Conservation (phyloP, 2,797 vertebrate genomes). For the Hyperoplus immaculatus region DNA sequence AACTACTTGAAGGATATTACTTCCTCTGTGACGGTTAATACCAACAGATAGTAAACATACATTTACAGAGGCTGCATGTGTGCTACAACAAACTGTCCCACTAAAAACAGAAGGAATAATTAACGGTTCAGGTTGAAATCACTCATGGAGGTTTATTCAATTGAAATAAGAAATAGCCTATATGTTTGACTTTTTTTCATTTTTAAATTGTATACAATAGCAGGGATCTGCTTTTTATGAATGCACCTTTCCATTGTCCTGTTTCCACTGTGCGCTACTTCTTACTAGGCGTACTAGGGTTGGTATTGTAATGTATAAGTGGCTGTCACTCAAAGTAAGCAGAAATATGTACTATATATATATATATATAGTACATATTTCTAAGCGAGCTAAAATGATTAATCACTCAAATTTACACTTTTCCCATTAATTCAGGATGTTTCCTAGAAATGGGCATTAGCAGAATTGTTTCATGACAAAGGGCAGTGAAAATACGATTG, state of each 20-base stretch:
- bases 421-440: no score
- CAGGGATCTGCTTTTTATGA: neutral
- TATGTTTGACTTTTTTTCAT: neutral
- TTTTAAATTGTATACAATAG: neutral
- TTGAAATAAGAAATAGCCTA: neutral
- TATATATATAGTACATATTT: neutral
- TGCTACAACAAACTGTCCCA: neutral
- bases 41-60: neutral
- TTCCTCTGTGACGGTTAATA: conserved; percentile 44
- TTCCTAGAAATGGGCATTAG: no score
- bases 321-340: neutral
- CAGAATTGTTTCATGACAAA: no score
- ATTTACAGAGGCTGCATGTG: neutral
- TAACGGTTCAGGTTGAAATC: neutral
- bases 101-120: neutral
- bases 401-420: no score
- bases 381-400: no score
- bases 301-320: neutral
- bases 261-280: neutral
- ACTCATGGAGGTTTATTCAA: neutral
- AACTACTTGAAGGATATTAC: conserved; percentile 23
- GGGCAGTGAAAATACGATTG: no score
- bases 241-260: neutral
- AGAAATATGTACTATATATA: neutral
- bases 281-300: no score